Conservation (phyloP, 2,113 vertebrate species). For the Hemibagrus wyckioides region DNA sequence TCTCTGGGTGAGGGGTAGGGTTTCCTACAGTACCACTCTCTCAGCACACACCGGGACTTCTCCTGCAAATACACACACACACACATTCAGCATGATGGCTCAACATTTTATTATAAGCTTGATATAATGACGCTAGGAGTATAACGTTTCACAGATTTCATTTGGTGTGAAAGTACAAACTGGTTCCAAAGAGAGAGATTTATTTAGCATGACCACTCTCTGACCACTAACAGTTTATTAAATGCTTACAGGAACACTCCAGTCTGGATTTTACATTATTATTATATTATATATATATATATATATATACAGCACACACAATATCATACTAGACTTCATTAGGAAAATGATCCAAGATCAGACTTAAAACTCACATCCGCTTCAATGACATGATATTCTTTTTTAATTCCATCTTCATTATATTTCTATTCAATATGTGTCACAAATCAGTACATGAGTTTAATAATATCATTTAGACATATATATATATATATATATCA, state of each 20-base stretch:
- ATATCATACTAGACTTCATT: neutral
- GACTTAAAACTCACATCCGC: neutral
- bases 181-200: neutral
- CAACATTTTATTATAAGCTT: neutral
- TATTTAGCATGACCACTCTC: neutral
- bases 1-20: constrained; percentile 70
- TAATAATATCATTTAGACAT: neutral
- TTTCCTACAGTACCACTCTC: constrained; percentile 65
- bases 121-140: neutral
- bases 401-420: neutral
- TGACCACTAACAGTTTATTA: neutral
- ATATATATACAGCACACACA: neutral
- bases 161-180: neutral
- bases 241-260: neutral
- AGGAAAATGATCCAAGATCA: neutral
- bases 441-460: neutral
- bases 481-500: neutral
- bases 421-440: too few relatives aligned
- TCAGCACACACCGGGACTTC: constrained; percentile 66
- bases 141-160: neutral
- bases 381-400: neutral
- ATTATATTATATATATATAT: neutral
- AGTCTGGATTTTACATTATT: neutral
- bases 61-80: constrained; percentile 57
- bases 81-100: neutral